phyloP scores from a whole-genome alignment of 1,140 invertebrate species.

The Thereuonema tuberculata region DNA sequence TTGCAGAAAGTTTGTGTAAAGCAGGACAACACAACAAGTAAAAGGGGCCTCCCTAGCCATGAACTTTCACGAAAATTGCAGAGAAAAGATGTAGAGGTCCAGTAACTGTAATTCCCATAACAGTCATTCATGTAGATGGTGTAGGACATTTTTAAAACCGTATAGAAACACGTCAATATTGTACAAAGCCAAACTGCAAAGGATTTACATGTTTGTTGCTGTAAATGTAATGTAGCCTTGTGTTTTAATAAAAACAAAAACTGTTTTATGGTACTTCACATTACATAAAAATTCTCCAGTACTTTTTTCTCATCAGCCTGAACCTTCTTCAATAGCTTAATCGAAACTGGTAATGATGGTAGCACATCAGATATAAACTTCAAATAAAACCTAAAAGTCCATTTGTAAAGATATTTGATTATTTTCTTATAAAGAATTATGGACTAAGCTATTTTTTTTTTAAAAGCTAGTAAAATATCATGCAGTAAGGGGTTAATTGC shows the following conservation, averaged over 20 bases:
- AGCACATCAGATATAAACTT: not conserved
- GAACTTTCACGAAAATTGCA: not conserved
- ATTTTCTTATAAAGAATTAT: not conserved
- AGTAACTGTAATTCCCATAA: not conserved
- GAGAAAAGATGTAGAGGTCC: not conserved
- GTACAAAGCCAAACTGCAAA: not conserved
- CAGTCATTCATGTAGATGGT: not conserved
- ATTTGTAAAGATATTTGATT: not conserved
- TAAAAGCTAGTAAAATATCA: not conserved
- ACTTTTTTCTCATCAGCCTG: not conserved
- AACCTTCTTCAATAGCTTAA: not conserved
- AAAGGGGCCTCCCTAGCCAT: not conserved
- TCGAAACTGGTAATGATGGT: not conserved
- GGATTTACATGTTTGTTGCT: not conserved
- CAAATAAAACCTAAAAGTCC: too few relatives aligned
- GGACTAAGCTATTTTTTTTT: not conserved
- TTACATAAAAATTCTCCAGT: not conserved
- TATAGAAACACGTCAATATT: not conserved
- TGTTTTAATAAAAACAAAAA: constrained; percentile 5
- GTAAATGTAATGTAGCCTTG: constrained; percentile 4
- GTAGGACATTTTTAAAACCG: not conserved
- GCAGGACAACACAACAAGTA: not conserved
- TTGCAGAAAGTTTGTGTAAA: constrained; percentile 3
- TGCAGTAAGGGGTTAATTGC: constrained; percentile 8
- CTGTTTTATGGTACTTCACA: constrained; percentile 8